Evolutionary conservation across 2,797 vertebrate genomes (phyloP).

Genomic region (Alca torda): DNA sequence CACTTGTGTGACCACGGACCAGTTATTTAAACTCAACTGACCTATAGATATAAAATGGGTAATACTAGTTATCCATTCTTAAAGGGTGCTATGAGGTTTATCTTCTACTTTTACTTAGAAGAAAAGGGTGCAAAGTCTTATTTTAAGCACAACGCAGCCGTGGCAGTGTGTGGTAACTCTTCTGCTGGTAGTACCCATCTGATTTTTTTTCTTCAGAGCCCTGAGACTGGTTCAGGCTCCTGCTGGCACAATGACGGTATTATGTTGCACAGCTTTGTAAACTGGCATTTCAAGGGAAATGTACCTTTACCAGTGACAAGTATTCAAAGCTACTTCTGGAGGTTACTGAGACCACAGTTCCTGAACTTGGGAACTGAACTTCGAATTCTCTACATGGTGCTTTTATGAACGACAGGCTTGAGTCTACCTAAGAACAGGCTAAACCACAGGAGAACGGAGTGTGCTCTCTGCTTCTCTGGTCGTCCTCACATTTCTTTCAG

Average conservation of each 20-base stretch:
- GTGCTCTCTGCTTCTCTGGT: background rate
- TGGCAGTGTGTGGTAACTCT: background rate
- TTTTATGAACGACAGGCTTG: background rate
- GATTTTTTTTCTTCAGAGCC: background rate
- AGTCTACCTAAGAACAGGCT: background rate
- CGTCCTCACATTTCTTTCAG: background rate
- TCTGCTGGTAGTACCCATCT: background rate
- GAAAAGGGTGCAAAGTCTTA: background rate
- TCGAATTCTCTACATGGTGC: background rate
- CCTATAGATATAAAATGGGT: background rate
- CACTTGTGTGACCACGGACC: background rate
- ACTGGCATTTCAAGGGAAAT: background rate
- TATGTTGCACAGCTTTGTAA: background rate
- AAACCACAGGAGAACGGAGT: fast-evolving
- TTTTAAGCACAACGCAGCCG: background rate
- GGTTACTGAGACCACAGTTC: background rate
- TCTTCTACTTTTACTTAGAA: background rate
- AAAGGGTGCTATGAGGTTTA: background rate
- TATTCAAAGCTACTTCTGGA: background rate
- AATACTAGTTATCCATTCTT: background rate
- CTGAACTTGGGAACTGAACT: background rate
- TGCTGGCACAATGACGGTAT: background rate
- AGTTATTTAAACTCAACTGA: background rate
- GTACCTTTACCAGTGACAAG: background rate
- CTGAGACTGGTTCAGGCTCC: background rate